Conservation (phyloP, 1,140 invertebrate species). For the Melipona quadrifasciata region DNA sequence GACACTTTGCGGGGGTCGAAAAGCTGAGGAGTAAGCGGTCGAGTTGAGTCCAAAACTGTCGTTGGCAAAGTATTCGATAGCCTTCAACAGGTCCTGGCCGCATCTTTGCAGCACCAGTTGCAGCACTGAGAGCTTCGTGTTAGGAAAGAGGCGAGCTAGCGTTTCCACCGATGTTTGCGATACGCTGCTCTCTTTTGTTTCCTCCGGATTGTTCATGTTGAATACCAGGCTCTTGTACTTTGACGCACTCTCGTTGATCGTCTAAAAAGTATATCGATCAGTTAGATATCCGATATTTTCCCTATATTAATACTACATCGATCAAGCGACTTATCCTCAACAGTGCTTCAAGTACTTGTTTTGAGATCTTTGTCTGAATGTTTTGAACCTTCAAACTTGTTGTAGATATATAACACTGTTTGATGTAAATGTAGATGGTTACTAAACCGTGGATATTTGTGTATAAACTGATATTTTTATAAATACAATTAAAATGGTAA, state of each 20-base stretch:
- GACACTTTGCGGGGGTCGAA: constrained; percentile 64
- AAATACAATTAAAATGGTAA: too few species aligned
- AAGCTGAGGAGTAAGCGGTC: constrained; percentile 60
- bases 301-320: background rate
- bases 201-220: constrained; percentile 49
- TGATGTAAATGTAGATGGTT: background rate
- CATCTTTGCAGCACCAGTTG: constrained; percentile 93
- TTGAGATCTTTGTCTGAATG: background rate
- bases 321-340: background rate
- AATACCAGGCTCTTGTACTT: constrained; percentile 44
- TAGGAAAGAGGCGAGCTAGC: constrained; percentile 92
- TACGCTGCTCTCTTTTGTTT: constrained; percentile 68
- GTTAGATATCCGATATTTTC: background rate
- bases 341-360: background rate
- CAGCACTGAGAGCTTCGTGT: constrained; percentile 92
- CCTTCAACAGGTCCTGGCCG: constrained; percentile 92
- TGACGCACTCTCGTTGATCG: background rate
- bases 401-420: background rate
- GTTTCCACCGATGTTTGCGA: constrained; percentile 90
- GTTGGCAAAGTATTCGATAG: constrained; percentile 86
- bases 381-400: background rate
- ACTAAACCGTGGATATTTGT: background rate
- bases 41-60: constrained; percentile 66
- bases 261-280: background rate
- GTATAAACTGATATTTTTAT: background rate